These are phyloP conservation scores for Dione juno DNA, from an alignment of 2,888 invertebrate genomes.

Conservation along the genomic window DNA sequence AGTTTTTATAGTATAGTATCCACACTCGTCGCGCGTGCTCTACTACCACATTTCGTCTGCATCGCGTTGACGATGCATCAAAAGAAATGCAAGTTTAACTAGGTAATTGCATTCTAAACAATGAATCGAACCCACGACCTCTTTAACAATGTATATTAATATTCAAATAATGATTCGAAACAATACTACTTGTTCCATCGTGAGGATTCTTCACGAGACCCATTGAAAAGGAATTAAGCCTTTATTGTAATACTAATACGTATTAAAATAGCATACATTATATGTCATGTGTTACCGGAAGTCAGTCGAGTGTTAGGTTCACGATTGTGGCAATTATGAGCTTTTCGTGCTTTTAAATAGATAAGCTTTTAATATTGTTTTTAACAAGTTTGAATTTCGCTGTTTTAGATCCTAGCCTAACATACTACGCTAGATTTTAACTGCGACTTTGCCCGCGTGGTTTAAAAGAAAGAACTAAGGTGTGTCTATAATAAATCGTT, in stretches of 20 bases:
- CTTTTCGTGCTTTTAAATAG: conserved; percentile 3
- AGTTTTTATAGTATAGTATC: no score
- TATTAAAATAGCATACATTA: conserved; percentile 6
- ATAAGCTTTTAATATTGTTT: not conserved
- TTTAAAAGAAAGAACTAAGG: no score
- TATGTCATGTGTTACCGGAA: conserved; percentile 34
- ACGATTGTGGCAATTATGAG: conserved; percentile 19
- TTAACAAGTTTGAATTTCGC: no score
- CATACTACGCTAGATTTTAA: no score
- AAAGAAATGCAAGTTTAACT: not conserved
- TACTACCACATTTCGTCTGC: not conserved
- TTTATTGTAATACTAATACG: not conserved
- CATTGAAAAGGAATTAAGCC: not conserved
- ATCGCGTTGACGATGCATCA: not conserved
- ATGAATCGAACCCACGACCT: conserved; percentile 5
- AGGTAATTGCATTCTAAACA: conserved; percentile 1
- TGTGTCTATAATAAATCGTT: no score
- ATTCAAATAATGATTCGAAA: conserved; percentile 18
- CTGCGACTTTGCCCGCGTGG: no score
- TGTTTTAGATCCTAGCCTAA: no score
- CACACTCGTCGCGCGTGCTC: no score
- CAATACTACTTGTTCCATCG: conserved; percentile 26
- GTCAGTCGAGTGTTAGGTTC: conserved; percentile 14
- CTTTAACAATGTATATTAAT: not conserved
- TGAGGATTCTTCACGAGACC: conserved; percentile 32